Evolutionary conservation across 2,113 vertebrate genomes (phyloP).

Genomic region (Hystrix cristata): DNA sequence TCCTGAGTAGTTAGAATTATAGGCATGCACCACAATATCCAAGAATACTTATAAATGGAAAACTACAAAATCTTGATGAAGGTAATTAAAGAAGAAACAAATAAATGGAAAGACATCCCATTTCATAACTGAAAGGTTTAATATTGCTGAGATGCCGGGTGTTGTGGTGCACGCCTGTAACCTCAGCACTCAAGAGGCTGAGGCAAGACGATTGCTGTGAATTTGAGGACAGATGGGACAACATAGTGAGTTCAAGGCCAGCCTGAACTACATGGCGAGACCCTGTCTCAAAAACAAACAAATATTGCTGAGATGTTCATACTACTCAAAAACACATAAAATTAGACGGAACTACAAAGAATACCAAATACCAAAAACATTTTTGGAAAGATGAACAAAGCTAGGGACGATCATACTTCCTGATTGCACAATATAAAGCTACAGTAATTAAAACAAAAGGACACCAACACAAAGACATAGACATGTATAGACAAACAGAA

Average conservation of each 20-base stretch:
- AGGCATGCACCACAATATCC: background rate
- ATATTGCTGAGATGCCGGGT: background rate
- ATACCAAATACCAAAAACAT: background rate
- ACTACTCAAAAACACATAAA: background rate
- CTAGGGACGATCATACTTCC: background rate
- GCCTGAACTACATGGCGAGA: no score
- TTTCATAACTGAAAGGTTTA: background rate
- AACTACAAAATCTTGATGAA: background rate
- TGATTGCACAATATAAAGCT: background rate
- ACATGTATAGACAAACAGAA: background rate
- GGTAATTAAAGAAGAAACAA: background rate
- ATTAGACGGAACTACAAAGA: background rate
- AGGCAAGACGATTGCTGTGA: no score
- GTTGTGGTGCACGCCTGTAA: no score
- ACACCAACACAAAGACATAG: background rate
- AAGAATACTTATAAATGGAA: background rate
- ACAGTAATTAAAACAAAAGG: background rate
- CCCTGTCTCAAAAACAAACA: no score
- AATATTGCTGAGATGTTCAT: background rate
- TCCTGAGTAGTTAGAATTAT: background rate
- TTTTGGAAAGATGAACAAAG: background rate
- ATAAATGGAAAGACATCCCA: background rate
- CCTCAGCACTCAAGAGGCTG: no score
- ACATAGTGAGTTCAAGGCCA: no score
- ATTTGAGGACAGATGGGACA: no score